Evolutionary conservation across 2,797 vertebrate species (phyloP), one percentile per base, ranked within the genome.

Genomic region (Valencia hispanica): DNA sequence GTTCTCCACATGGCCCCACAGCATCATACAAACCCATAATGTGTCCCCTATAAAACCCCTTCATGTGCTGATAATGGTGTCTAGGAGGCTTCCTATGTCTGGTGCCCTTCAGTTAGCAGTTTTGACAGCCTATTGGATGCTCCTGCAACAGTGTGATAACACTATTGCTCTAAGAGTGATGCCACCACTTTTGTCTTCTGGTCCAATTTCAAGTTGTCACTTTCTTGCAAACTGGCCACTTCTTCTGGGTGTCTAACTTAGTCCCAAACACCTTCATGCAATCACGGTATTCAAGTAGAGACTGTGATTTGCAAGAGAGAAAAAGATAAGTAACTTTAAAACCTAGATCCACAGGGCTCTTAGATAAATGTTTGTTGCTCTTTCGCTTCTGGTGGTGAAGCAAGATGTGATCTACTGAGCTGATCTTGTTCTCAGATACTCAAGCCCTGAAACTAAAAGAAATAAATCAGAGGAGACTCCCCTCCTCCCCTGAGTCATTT

Each of bases 351-450:
- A 39, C 61, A 41, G 4, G 14, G 18, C 4, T 68, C 39, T 39
- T 65, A 43, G 12, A 43, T 5, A 43, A n/a, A 68, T 15, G 30
- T 61, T 59, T 39, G 68, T 0, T 57, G 59, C 32, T 55, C 18
- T 14, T 30, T 11, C 36, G 0, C 3, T 70, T n/a, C 70, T 76
- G 34, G 34, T 47, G 15, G n/a, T 18, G 22, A 74, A 68, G 43
- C 20, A 53, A 30, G 87, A 92, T 93, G 89, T 94, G 93, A 95
- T 94, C 94, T 93, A 93, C 91, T 92, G 93, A 95, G 93, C 92
- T 88, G 85, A 91, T 93, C 94, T 93, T 95, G 92, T 95, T 94
- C 93, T 93, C 90, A 86, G 91, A 94, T 92, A 94, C 90, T 93
- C 88, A 92, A 91, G 77, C 89, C 83, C 89, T 87, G 87, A 93